These are phyloP conservation scores for Apamea epomidion DNA, from an alignment of 2,888 invertebrate species.

Conservation along the genomic window DNA sequence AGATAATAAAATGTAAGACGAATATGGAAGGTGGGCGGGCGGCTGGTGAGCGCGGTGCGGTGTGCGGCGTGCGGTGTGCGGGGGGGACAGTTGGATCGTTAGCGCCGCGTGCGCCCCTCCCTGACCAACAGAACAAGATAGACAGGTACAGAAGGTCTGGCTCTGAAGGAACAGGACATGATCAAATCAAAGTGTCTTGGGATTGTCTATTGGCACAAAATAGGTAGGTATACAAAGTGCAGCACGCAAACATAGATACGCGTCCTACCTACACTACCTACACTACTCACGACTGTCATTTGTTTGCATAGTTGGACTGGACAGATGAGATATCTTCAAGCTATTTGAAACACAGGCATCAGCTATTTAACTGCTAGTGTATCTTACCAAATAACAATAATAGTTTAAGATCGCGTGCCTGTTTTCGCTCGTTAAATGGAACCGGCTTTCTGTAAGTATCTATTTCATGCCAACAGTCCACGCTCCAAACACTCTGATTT, in stretches of 20 bases:
- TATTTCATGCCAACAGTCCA: conserved; percentile 31
- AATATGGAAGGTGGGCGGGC: conserved; percentile 62
- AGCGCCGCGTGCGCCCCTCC: conserved; percentile 61
- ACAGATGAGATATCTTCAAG: background rate
- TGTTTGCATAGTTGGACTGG: background rate
- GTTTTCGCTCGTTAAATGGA: background rate
- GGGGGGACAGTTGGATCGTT: conserved; percentile 54
- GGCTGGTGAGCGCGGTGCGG: conserved; percentile 37
- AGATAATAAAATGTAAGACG: conserved; percentile 60
- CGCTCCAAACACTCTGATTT: conserved; percentile 67
- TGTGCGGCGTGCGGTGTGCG: conserved; percentile 2
- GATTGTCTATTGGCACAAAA: background rate
- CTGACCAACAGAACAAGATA: conserved; percentile 35
- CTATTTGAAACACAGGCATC: background rate
- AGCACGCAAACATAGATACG: background rate
- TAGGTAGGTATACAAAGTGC: background rate
- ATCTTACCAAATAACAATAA: background rate
- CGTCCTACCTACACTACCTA: background rate
- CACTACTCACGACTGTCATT: background rate
- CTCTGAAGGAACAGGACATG: background rate
- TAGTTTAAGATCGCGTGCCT: background rate
- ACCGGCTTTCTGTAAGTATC: conserved; percentile 15
- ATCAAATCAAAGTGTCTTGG: background rate
- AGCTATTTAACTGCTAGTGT: background rate
- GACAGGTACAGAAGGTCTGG: background rate